phyloP scores from a whole-genome alignment of 1,140 invertebrate genomes.

The Bombus confusus region DNA sequence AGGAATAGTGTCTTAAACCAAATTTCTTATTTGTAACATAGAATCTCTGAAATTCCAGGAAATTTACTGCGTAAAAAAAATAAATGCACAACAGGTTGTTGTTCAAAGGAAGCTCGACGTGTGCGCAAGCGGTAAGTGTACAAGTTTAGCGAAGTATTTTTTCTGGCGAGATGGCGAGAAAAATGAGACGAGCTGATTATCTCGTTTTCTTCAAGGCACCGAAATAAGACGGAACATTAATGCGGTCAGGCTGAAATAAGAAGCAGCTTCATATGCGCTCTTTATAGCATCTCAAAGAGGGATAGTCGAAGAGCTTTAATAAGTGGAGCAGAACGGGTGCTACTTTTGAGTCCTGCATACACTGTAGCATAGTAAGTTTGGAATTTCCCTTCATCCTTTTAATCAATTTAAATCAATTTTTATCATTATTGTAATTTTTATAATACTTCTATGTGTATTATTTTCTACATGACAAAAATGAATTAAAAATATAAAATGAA shows the following conservation, averaged over 20 bases:
- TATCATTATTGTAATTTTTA: background rate
- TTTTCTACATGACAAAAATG: too few relatives aligned
- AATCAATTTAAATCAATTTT: background rate
- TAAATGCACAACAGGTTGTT: slow-evolving; percentile 7
- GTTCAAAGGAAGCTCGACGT: background rate
- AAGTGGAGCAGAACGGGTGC: slow-evolving; percentile 36
- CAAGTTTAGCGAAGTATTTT: background rate
- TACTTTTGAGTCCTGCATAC: background rate
- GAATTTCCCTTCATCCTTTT: background rate
- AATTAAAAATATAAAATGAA: too few relatives aligned
- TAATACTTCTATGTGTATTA: background rate
- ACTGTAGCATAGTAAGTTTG: background rate
- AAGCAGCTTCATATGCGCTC: background rate
- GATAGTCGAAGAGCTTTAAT: slow-evolving; percentile 41
- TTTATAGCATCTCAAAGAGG: slow-evolving; percentile 20
- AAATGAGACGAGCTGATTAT: background rate
- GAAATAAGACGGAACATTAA: slow-evolving; percentile 31
- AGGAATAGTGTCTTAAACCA: too few relatives aligned
- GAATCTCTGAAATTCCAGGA: background rate
- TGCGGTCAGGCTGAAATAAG: slow-evolving; percentile 17
- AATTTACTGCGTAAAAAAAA: background rate
- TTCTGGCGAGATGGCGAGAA: background rate
- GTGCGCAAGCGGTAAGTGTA: background rate
- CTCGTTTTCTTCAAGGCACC: background rate
- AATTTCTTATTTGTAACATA: too few relatives aligned